A percentile compares a stretch with the other conserved stretches of the same genome.
These are phyloP conservation scores for Allophyes oxyacanthae DNA, from an alignment of 2,888 invertebrate species.

Conservation along the genomic window DNA sequence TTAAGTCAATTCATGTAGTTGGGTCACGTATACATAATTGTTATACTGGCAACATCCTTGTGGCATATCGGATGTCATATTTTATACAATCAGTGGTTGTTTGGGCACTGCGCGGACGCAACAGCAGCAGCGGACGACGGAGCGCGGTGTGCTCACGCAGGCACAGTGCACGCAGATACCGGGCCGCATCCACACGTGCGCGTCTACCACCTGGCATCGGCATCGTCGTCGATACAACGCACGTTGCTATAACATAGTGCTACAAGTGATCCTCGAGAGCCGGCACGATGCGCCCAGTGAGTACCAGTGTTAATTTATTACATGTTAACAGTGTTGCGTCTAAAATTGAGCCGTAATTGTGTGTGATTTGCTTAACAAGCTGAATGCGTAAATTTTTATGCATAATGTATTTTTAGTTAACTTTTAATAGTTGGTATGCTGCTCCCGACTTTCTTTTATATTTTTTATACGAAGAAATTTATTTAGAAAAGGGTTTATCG, in stretches of 20 bases:
- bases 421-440: not conserved
- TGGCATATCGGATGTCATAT: conserved; percentile 44
- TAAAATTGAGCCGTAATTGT: conserved; percentile 20
- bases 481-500: too few relatives aligned
- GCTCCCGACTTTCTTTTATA: not conserved
- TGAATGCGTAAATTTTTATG: conserved; percentile 24
- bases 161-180: conserved; percentile 70
- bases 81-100: conserved; percentile 67
- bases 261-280: conserved; percentile 61
- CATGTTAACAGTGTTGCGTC: conserved; percentile 38
- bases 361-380: conserved; percentile 19
- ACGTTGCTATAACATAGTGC: conserved; percentile 60
- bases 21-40: conserved; percentile 23
- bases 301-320: conserved; percentile 70
- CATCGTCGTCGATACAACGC: conserved; percentile 33
- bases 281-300: conserved; percentile 82
- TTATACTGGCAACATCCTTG: conserved; percentile 45
- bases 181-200: conserved; percentile 70
- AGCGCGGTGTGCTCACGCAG: conserved; percentile 68
- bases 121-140: conserved; percentile 49
- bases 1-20: conserved; percentile 9
- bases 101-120: conserved; percentile 59
- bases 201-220: conserved; percentile 46
- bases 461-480: not conserved
- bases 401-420: not conserved